Conservation (phyloP, 2,888 invertebrate genomes). For the Brachynemurus nebulosus region DNA sequence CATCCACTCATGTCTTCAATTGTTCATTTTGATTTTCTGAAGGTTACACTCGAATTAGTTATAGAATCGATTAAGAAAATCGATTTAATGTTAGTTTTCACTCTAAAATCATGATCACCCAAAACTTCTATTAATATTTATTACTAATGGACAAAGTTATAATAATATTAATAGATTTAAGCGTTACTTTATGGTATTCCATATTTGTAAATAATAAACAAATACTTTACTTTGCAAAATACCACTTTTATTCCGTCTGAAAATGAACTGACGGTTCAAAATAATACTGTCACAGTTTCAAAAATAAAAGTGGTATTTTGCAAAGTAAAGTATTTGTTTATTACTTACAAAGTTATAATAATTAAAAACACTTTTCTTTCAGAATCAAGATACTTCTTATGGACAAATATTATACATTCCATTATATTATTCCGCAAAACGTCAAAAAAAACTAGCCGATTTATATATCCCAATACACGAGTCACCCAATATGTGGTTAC, state of each 20-base stretch:
- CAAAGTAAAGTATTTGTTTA: background rate
- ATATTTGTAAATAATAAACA: slow-evolving; percentile 22
- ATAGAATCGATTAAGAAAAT: no score
- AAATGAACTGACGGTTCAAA: background rate
- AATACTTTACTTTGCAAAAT: slow-evolving; percentile 32
- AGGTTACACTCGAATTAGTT: no score
- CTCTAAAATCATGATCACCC: no score
- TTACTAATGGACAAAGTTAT: no score
- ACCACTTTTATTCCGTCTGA: background rate
- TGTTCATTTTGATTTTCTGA: no score
- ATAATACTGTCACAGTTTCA: no score
- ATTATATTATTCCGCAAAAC: slow-evolving; percentile 25
- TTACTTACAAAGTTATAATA: slow-evolving; percentile 21
- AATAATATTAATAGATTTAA: no score
- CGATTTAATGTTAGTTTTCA: no score
- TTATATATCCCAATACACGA: slow-evolving; percentile 27
- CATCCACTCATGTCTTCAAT: no score
- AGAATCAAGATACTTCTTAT: slow-evolving; percentile 20
- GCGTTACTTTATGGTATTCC: no score
- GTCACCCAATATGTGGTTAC: slow-evolving; percentile 41
- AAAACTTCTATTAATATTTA: no score
- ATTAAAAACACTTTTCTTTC: slow-evolving; percentile 13
- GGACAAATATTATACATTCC: slow-evolving; percentile 25
- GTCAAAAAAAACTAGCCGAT: slow-evolving; percentile 25
- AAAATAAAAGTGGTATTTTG: no score